Evolutionary conservation across 2,113 vertebrate species (phyloP), one percentile per base, ranked within the genome.

Genomic region (Stercorarius parasiticus): DNA sequence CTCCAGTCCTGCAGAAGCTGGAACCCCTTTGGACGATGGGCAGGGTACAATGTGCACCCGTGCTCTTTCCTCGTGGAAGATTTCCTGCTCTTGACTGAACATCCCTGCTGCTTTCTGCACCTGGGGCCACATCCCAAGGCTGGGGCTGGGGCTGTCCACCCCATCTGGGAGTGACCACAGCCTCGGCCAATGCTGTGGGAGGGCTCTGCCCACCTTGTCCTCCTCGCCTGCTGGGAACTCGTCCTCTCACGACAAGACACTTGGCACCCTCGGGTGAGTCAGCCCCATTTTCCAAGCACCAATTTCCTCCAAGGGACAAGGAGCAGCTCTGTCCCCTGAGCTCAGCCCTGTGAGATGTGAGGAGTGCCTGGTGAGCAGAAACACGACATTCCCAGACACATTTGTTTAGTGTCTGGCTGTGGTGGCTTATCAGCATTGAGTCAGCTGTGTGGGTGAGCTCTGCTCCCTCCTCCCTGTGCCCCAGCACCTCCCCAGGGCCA

Each of bases 41-140:
- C 56, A n/a, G 45, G 11, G 21, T 25, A 47, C 4, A 5, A 19
- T 38, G 11, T 11, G 3, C 2, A 2, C 29, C 45, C 0, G 0
- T 5, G 21, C 38, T 25, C 36, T 29, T 26, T 76, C 49, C 27
- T 19, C 1, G 0, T 29, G 27, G 27, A 49, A 29, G 15, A 50
- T 40, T 38, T 65, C 65, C 14, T 26, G 30, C 47, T 69, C 18
- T 22, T 62, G 19, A 17, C 40, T 14, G 36, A 38, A 26, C 22
- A 26, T 9, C 34, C 20, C 50, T 23, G 58, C 29, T 47, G 78
- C 66, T 84, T 79, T 76, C 34, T 55, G 27, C 47, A 30, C 11
- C n/a, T 1, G 1, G 58, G 62, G 50, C 64, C 69, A 15, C 66
- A 30, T 40, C 22, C 49, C 3, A 0, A n/a, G 52, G 23, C 59